Evolutionary conservation across 1,140 invertebrate species (phyloP).

Genomic region (Anthonomus grandis): DNA sequence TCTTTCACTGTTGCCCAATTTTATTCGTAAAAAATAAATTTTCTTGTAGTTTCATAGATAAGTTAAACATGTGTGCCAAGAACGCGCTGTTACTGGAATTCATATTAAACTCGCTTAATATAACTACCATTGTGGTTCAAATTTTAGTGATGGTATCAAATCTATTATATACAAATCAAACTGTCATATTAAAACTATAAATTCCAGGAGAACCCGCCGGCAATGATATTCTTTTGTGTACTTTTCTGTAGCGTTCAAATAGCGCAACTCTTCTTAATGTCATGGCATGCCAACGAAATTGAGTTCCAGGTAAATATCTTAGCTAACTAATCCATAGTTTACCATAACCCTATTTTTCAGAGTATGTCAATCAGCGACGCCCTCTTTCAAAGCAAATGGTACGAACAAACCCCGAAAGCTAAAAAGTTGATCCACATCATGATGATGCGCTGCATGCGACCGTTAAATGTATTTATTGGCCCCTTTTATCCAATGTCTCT

Average conservation of each 20-base stretch:
- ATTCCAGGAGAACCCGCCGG: background rate
- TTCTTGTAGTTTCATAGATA: slow-evolving; percentile 5
- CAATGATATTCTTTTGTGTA: background rate
- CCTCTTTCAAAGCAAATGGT: slow-evolving; percentile 6
- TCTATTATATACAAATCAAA: background rate
- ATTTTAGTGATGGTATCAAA: slow-evolving; percentile 2
- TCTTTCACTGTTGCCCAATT: too few species aligned
- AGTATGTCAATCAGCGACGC: background rate
- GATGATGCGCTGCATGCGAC: slow-evolving; percentile 1
- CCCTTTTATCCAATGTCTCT: slow-evolving; percentile 6
- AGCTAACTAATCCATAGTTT: background rate
- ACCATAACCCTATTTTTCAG: background rate
- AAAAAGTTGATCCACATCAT: slow-evolving; percentile 5
- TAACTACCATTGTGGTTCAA: background rate
- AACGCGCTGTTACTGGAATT: slow-evolving; percentile 1
- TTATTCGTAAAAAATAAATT: too few species aligned
- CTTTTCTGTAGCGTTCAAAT: background rate
- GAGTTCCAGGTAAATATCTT: background rate
- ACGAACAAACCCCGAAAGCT: slow-evolving; percentile 1
- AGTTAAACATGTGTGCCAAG: background rate
- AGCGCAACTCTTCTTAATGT: background rate
- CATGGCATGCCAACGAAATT: slow-evolving; percentile 10
- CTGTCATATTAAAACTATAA: background rate
- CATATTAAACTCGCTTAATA: slow-evolving; percentile 1
- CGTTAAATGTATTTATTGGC: background rate